Evolutionary conservation across 1,140 invertebrate species (phyloP), one percentile per base, ranked within the genome.

Genomic region (Cotesia glomerata): DNA sequence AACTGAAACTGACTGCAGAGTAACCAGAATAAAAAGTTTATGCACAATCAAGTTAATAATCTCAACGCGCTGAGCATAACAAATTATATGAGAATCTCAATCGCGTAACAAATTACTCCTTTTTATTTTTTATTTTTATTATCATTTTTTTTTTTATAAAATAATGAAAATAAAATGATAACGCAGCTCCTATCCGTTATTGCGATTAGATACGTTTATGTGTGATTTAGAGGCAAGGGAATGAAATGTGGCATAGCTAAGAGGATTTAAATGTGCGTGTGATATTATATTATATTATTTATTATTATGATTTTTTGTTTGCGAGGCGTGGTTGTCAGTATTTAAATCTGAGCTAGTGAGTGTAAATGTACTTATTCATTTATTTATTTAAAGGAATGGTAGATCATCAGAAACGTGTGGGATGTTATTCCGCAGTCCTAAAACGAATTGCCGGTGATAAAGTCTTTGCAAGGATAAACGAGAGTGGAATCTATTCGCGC

Each of bases 291-390:
- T 79, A 79, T 78, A 78, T 63, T 78, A 82, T 81, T 35, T 64
- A 45, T 77, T 75, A 78, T 75, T 80, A 76, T 84, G 84, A 83
- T 85, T 85, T 85, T 85, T 85, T 85, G 84, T 45, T 45, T 45
- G 82, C 81, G 67, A 68, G 68, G 74, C 74, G 71, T 71, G 67
- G 74, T 72, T 34, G 81, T 81, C 79, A 81, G 82, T 80, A 81
- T 84, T 76, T 74, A 72, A 67, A 74, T 72, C 73, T 51, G 69
- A 76, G 52, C 62, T 26, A 54, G n/a, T 72, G 58, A 14, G 11
- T 45, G 32, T 13, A 32, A 7, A 13, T 64, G 32, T 35, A 26
- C 51, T 51, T 72, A 74, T 69, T 69, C 64, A 77, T 73, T 59
- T 52, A 49, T 56, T 56, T 7, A 7, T 7, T 11, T 45, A 45